These are phyloP conservation scores for Gerris buenoi DNA, from an alignment of 1,140 invertebrate species.

Conservation along the genomic window DNA sequence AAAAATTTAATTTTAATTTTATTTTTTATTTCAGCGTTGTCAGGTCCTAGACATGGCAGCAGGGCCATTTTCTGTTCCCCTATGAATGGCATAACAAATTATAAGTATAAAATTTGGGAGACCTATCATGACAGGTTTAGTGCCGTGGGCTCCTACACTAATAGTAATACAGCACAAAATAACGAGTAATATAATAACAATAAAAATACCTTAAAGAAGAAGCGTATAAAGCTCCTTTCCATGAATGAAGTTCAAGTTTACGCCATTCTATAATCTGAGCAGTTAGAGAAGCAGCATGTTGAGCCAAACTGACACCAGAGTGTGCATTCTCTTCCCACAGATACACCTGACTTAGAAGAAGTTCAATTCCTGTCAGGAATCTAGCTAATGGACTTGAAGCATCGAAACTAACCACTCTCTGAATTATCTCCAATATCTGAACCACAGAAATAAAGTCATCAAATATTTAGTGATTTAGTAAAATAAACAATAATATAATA, in stretches of 20 bases:
- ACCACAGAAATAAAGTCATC: no score
- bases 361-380: constrained; percentile 78
- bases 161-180: no score
- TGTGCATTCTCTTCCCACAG: constrained; percentile 89
- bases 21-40: no score
- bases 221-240: constrained; percentile 60
- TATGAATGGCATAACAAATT: no score
- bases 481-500: not conserved
- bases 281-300: constrained; percentile 51
- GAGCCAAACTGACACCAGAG: constrained; percentile 61
- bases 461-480: no score
- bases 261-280: constrained; percentile 80
- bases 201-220: constrained; percentile 19
- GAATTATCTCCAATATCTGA: constrained; percentile 11
- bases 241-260: constrained; percentile 72
- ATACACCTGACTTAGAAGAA: constrained; percentile 65
- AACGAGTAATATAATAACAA: not conserved
- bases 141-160: no score
- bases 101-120: no score
- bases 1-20: no score
- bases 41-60: no score
- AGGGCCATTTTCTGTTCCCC: no score
- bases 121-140: no score
- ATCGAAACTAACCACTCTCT: constrained; percentile 61
- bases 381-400: constrained; percentile 68